Evolutionary conservation across 2,888 invertebrate genomes (phyloP).

Genomic region (Drosophila testacea): DNA sequence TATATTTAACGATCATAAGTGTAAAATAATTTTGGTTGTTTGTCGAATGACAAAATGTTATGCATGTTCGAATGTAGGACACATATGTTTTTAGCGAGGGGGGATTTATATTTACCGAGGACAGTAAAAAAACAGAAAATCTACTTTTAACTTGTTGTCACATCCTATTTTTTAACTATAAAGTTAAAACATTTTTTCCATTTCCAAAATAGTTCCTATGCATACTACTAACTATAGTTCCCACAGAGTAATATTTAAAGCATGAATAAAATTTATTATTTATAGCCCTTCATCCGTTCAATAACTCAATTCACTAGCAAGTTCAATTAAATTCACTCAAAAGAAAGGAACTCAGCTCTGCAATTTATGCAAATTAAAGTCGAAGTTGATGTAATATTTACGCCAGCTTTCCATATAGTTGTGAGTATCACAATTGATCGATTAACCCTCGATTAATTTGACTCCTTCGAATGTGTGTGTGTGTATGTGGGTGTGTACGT

Average conservation of each 20-base stretch:
- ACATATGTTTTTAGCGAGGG: neutral
- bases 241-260: no score
- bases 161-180: no score
- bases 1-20: constrained; percentile 39
- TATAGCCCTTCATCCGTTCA: no score
- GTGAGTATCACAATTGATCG: neutral
- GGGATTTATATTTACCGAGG: no score
- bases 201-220: no score
- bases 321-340: neutral
- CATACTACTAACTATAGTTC: no score
- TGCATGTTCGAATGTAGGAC: neutral
- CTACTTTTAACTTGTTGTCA: no score
- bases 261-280: no score
- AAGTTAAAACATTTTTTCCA: no score
- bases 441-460: constrained; percentile 26
- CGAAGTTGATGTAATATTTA: neutral
- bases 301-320: no score
- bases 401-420: neutral
- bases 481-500: neutral
- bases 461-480: constrained; percentile 4
- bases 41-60: neutral
- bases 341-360: neutral
- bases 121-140: no score
- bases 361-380: neutral
- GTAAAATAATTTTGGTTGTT: constrained; percentile 15